phyloP scores from a whole-genome alignment of 2,888 invertebrate species.

The Rhamnusium bicolor region DNA sequence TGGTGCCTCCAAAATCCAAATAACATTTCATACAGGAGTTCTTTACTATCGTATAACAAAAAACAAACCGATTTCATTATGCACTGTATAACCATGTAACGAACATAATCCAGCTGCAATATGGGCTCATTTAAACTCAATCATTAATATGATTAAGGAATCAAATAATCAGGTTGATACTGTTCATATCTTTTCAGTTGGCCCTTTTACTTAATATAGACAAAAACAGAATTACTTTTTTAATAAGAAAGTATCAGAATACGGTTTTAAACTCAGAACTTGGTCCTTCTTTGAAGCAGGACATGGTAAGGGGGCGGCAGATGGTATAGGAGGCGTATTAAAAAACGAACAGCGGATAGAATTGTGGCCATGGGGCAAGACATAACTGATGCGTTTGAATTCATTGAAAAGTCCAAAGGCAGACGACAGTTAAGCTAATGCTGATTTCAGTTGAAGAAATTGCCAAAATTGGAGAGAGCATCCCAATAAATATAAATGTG shows the following conservation, averaged over 20 bases:
- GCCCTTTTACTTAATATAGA: constrained; percentile 28
- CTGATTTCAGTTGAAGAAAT: neutral
- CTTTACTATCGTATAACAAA: neutral
- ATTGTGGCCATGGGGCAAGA: constrained; percentile 2
- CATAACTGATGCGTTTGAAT: neutral
- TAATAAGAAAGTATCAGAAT: constrained; percentile 20
- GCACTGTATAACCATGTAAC: constrained; percentile 15
- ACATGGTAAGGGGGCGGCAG: constrained; percentile 39
- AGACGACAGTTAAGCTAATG: neutral
- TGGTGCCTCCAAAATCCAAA: constrained; percentile 29
- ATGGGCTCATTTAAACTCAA: constrained; percentile 23
- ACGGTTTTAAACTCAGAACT: constrained; percentile 28
- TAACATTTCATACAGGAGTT: constrained; percentile 15
- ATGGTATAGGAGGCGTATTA: constrained; percentile 19
- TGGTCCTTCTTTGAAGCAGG: constrained; percentile 43
- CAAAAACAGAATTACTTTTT: constrained; percentile 32
- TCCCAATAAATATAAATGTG: neutral
- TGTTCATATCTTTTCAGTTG: constrained; percentile 25
- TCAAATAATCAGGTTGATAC: constrained; percentile 10
- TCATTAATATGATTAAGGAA: constrained; percentile 4
- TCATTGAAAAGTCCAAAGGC: neutral
- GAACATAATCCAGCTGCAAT: constrained; percentile 25
- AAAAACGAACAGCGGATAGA: constrained; percentile 26
- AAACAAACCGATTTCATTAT: constrained; percentile 1
- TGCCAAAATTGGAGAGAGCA: neutral